phyloP scores from a whole-genome alignment of 2,888 invertebrate genomes.

The Philaethria dido region DNA sequence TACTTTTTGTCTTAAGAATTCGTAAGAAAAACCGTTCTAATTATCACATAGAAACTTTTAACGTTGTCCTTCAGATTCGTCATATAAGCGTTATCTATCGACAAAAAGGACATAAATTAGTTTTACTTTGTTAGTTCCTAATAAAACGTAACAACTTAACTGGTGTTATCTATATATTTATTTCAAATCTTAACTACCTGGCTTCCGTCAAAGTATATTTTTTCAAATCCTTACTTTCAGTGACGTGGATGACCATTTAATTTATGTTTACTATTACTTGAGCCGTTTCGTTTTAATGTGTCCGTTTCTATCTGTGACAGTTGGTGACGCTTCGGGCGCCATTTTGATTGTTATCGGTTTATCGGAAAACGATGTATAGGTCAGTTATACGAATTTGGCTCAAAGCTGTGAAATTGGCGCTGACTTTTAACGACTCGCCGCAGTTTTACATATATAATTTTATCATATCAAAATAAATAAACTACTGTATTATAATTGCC shows the following conservation, averaged over 20 bases:
- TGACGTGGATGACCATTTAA: conserved; percentile 79
- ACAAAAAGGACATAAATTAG: conserved; percentile 72
- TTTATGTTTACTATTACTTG: conserved; percentile 74
- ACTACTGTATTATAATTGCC: neutral
- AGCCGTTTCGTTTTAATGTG: conserved; percentile 77
- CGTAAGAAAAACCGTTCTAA: neutral
- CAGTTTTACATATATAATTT: neutral
- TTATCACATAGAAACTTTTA: conserved; percentile 4
- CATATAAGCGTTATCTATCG: conserved; percentile 39
- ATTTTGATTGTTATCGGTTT: conserved; percentile 74
- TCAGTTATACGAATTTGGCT: conserved; percentile 50
- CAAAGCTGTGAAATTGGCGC: conserved; percentile 2
- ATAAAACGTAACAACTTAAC: conserved; percentile 81
- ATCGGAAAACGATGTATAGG: conserved; percentile 57
- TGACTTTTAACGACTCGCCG: neutral
- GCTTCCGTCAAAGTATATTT: conserved; percentile 75
- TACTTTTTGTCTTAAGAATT: no score
- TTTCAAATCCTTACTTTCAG: conserved; percentile 70
- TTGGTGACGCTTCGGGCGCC: conserved; percentile 77
- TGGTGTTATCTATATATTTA: conserved; percentile 79
- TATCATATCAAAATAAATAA: neutral
- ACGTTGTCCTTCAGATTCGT: conserved; percentile 28
- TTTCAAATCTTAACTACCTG: conserved; percentile 81
- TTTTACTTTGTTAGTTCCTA: conserved; percentile 74
- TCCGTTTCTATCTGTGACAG: conserved; percentile 75